These are phyloP conservation scores for Neria commutata DNA, from an alignment of 2,888 invertebrate species.

Conservation along the genomic window DNA sequence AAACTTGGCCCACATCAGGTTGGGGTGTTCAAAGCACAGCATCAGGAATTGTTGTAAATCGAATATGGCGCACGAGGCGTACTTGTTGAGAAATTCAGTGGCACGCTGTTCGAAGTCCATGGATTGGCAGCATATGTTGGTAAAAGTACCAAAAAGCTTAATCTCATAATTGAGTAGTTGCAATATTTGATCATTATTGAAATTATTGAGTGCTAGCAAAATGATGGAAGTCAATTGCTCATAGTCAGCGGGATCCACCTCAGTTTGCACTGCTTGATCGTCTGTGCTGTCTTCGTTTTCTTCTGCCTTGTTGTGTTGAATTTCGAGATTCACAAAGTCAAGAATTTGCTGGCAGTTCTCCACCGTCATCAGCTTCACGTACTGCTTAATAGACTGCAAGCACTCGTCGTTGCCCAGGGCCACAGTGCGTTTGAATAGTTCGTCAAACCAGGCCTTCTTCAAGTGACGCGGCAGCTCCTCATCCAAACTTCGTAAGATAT, in stretches of 20 bases:
- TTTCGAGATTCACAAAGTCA: conserved; percentile 34
- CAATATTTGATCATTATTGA: conserved; percentile 35
- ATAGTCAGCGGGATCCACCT: conserved; percentile 23
- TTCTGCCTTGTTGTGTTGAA: not conserved
- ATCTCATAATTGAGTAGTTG: conserved; percentile 37
- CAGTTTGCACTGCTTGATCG: conserved; percentile 25
- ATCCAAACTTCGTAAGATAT: conserved; percentile 44
- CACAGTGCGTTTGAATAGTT: conserved; percentile 42
- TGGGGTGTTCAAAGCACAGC: conserved; percentile 45
- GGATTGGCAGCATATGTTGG: conserved; percentile 28
- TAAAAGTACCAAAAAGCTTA: conserved; percentile 35
- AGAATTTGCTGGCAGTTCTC: conserved; percentile 42
- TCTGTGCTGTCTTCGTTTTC: not conserved
- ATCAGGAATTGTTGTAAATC: conserved; percentile 41
- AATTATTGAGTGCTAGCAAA: conserved; percentile 36
- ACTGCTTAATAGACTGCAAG: conserved; percentile 40
- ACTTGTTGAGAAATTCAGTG: conserved; percentile 49
- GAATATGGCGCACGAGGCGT: conserved; percentile 28
- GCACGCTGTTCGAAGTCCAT: conserved; percentile 32
- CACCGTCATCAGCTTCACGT: conserved; percentile 36
- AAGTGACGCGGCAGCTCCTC: conserved; percentile 25
- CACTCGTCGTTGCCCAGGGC: conserved; percentile 51
- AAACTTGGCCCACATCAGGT: conserved; percentile 42
- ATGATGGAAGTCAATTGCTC: conserved; percentile 36
- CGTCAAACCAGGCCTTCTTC: conserved; percentile 43